Evolutionary conservation across 2,113 vertebrate species (phyloP).

Genomic region (Nansenia antarctica): DNA sequence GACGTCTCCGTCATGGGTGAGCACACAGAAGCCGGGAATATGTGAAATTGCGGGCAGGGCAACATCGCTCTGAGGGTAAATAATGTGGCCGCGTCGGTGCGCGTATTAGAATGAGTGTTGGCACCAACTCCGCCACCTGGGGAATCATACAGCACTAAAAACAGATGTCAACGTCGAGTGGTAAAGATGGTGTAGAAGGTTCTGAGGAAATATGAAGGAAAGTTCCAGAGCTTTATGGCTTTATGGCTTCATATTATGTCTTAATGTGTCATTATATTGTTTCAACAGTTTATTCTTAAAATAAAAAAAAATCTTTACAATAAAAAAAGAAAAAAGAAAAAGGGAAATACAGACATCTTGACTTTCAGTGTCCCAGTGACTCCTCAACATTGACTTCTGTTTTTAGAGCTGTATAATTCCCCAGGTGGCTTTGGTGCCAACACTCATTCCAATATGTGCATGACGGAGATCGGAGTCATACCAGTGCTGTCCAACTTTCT

Average conservation of each 20-base stretch:
- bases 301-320: too few species aligned
- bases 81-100: constrained; percentile 44
- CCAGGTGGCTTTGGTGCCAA: not conserved
- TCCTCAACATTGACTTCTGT: not conserved
- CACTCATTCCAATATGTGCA: too few species aligned
- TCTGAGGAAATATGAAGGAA: not conserved
- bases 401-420: not conserved
- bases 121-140: constrained; percentile 38
- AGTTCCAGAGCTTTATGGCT: not conserved
- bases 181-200: not conserved
- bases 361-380: too few species aligned
- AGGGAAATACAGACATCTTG: not conserved
- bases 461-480: not conserved
- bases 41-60: constrained; percentile 44
- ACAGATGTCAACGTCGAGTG: not conserved
- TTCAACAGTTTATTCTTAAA: not conserved
- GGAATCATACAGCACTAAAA: constrained; percentile 23
- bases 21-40: constrained; percentile 53
- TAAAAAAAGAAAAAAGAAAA: too few species aligned
- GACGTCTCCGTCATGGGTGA: constrained; percentile 94
- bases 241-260: too few species aligned
- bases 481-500: not conserved
- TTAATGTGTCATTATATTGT: not conserved
- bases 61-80: constrained; percentile 61
- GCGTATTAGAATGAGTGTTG: constrained; percentile 31